These are phyloP conservation scores for Nothocercus nigrocapillus DNA, from an alignment of 2,113 vertebrate species.

Conservation along the genomic window DNA sequence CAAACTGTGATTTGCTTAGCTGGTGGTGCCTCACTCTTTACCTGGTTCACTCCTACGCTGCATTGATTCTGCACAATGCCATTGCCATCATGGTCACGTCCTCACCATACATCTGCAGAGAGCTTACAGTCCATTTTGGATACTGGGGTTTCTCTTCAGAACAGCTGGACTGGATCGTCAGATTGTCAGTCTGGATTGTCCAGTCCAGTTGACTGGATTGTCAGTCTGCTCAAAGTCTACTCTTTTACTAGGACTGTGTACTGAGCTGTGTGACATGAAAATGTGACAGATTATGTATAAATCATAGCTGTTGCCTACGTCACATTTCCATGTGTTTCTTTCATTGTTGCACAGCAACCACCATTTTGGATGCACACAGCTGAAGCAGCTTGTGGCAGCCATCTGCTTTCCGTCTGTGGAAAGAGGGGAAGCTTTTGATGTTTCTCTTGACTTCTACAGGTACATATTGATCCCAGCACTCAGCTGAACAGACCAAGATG, in stretches of 20 bases:
- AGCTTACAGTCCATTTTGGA: not conserved
- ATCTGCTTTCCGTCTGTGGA: not conserved
- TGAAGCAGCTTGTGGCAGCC: not conserved
- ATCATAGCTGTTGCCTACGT: not conserved
- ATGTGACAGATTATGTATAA: not conserved
- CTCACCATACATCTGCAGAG: not conserved
- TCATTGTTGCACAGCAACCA: not conserved
- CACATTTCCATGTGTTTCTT: not conserved
- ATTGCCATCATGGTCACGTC: not conserved
- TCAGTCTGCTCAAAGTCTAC: not conserved
- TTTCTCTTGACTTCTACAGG: not conserved
- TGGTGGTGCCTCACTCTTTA: not conserved
- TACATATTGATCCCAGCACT: accelerated
- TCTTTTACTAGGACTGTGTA: not conserved
- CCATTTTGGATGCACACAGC: not conserved
- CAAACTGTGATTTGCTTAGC: not conserved
- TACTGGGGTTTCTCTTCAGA: not conserved
- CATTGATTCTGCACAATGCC: not conserved
- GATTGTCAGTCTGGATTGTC: not conserved
- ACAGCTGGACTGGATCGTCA: not conserved
- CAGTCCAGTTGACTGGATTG: not conserved
- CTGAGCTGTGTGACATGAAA: not conserved
- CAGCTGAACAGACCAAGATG: not conserved
- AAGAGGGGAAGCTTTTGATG: not conserved
- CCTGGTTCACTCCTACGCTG: not conserved